Evolutionary conservation across 2,888 invertebrate species (phyloP).

Genomic region (Tortrix viridana): DNA sequence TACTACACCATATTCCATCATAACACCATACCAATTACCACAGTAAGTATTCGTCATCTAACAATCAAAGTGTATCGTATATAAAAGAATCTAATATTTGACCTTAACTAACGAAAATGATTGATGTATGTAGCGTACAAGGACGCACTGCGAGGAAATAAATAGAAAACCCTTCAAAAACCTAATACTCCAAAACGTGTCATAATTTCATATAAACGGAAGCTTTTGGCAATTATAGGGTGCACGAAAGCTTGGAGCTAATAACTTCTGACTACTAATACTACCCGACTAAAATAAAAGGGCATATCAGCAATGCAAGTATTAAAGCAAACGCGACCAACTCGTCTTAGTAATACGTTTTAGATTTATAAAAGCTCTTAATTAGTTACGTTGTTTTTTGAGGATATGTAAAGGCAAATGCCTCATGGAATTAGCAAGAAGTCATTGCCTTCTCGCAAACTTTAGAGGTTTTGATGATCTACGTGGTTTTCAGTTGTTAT

Average conservation of each 20-base stretch:
- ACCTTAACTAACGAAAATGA: constrained; percentile 26
- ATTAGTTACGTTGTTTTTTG: too few relatives aligned
- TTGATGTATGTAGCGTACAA: constrained; percentile 30
- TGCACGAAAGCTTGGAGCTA: constrained; percentile 29
- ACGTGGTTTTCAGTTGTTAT: background rate
- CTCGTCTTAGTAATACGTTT: too few relatives aligned
- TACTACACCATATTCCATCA: constrained; percentile 4
- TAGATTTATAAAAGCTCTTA: too few relatives aligned
- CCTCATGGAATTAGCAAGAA: constrained; percentile 31
- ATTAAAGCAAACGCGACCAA: too few relatives aligned
- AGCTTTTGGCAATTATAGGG: background rate
- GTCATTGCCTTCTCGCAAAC: constrained; percentile 9
- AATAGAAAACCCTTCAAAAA: constrained; percentile 18
- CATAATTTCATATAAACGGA: background rate
- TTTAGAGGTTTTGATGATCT: background rate
- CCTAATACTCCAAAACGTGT: constrained; percentile 17
- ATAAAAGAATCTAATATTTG: constrained; percentile 35
- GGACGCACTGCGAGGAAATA: constrained; percentile 26
- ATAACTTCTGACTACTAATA: constrained; percentile 32
- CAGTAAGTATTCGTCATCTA: constrained; percentile 27
- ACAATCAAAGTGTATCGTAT: constrained; percentile 30
- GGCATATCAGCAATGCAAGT: too few relatives aligned
- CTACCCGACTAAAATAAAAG: too few relatives aligned
- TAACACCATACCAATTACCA: constrained; percentile 1
- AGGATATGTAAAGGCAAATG: constrained; percentile 19